phyloP scores from a whole-genome alignment of 2,888 invertebrate species.

The Drepana falcataria region DNA sequence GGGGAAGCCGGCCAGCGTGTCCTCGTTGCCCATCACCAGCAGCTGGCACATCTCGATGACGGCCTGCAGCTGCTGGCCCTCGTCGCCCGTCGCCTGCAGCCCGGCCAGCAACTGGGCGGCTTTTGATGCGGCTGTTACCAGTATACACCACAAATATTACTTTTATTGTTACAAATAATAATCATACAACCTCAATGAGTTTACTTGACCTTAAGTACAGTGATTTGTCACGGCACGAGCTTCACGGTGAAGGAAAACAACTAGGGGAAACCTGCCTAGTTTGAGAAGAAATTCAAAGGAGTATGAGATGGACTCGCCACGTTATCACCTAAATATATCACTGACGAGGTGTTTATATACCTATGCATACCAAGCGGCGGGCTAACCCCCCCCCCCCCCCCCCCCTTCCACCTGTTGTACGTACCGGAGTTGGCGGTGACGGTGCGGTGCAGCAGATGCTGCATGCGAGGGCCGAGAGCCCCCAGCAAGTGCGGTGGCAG shows the following conservation, averaged over 20 bases:
- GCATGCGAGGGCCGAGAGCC: slow-evolving; percentile 97
- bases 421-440: slow-evolving; percentile 86
- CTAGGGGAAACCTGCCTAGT: too few relatives aligned
- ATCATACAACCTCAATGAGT: too few relatives aligned
- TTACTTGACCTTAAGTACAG: too few relatives aligned
- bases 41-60: slow-evolving; percentile 99
- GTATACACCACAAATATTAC: not conserved
- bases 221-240: too few relatives aligned
- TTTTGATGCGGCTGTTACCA: slow-evolving; percentile 85
- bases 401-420: not conserved
- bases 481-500: slow-evolving; percentile 98
- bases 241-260: too few relatives aligned
- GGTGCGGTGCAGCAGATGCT: slow-evolving; percentile 94
- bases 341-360: too few relatives aligned
- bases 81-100: slow-evolving; percentile 94
- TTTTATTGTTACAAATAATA: not conserved
- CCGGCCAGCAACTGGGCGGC: slow-evolving; percentile 95
- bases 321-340: too few relatives aligned
- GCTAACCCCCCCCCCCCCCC: too few relatives aligned
- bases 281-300: too few relatives aligned
- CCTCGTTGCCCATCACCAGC: slow-evolving; percentile 99
- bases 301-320: too few relatives aligned
- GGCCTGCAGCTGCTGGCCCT: slow-evolving; percentile 96
- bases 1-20: slow-evolving; percentile 98
- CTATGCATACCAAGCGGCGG: too few relatives aligned